Conservation (phyloP, 2,113 vertebrate genomes). For the Leucopsar rothschildi region DNA sequence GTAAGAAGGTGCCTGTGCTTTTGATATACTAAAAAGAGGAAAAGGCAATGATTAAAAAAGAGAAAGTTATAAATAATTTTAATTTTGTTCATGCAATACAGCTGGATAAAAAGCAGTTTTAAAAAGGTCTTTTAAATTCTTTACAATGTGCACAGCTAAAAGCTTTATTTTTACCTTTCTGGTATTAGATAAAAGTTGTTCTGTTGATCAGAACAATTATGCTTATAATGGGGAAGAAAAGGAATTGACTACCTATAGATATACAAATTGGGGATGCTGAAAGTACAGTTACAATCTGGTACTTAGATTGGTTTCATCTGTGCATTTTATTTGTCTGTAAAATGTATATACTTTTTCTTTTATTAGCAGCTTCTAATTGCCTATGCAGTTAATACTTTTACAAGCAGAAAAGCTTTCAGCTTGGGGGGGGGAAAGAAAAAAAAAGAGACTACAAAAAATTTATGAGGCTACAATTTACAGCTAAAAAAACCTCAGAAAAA, state of each 20-base stretch:
- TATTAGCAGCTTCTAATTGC: neutral
- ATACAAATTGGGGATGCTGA: neutral
- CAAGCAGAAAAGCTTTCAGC: neutral
- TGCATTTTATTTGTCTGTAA: neutral
- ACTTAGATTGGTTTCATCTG: neutral
- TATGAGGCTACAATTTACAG: neutral
- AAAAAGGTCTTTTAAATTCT: neutral
- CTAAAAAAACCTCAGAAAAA: neutral
- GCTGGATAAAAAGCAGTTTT: neutral
- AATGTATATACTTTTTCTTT: neutral
- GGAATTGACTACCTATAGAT: neutral
- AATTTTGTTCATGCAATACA: neutral
- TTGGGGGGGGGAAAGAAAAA: neutral
- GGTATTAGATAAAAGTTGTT: neutral
- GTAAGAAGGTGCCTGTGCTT: neutral
- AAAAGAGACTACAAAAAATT: neutral
- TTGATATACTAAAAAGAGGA: neutral
- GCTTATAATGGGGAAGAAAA: neutral
- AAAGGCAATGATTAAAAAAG: neutral
- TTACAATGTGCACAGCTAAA: neutral
- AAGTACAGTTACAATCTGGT: neutral
- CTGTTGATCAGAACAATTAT: constrained; percentile 1
- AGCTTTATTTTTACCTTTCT: neutral
- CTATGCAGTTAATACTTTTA: neutral
- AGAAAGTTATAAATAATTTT: neutral